Conservation (phyloP, 2,113 vertebrate genomes). For the Halichoeres trimaculatus region DNA sequence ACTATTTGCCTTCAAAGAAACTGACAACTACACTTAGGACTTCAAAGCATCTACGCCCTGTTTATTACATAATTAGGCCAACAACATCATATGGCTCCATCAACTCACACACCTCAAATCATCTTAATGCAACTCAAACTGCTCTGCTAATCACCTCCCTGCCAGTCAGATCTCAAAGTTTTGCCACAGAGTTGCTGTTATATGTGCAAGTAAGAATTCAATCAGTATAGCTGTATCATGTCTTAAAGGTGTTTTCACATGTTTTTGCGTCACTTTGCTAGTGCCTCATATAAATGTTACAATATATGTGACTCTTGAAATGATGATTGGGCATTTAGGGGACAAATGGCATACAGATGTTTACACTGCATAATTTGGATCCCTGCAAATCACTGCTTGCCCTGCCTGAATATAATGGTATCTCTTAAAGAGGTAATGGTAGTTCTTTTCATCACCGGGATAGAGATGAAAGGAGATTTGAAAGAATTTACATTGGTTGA, state of each 20-base stretch:
- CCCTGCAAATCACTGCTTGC: slow-evolving; percentile 65
- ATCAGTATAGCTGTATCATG: slow-evolving; percentile 5
- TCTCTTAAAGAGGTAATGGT: slow-evolving; percentile 62
- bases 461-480: slow-evolving; percentile 71
- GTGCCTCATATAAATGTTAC: slow-evolving; percentile 21
- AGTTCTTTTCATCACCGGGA: slow-evolving; percentile 63
- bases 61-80: slow-evolving; percentile 81
- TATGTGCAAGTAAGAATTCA: neutral
- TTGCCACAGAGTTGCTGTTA: neutral
- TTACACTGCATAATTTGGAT: slow-evolving; percentile 60
- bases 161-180: neutral
- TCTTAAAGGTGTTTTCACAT: slow-evolving; percentile 13
- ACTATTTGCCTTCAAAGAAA: slow-evolving; percentile 81
- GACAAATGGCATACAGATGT: slow-evolving; percentile 73
- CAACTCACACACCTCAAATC: slow-evolving; percentile 56
- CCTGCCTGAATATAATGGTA: slow-evolving; percentile 45
- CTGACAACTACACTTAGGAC: slow-evolving; percentile 81
- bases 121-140: slow-evolving; percentile 27
- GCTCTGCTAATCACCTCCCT: neutral
- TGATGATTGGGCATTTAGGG: slow-evolving; percentile 41
- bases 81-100: slow-evolving; percentile 61
- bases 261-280: slow-evolving; percentile 19
- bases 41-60: slow-evolving; percentile 80
- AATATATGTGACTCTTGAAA: slow-evolving; percentile 46
- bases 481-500: slow-evolving; percentile 59